Evolutionary conservation across 2,797 vertebrate species (phyloP).

Genomic region (Centropyge bicolor): DNA sequence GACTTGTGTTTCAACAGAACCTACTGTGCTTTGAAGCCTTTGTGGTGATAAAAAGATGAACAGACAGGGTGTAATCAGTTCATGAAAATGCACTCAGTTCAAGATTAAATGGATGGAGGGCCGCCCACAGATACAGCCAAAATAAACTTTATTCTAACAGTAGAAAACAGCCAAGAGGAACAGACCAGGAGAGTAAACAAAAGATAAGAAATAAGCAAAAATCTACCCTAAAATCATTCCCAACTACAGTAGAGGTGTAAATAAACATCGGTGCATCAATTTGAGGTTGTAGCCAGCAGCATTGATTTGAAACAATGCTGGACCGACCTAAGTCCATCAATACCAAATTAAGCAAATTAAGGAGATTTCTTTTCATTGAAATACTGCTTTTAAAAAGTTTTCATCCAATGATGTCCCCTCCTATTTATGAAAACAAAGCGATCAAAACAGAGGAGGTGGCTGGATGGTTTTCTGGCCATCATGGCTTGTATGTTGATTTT

Average conservation of each 20-base stretch:
- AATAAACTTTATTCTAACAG: conserved; percentile 57
- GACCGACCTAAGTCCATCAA: conserved; percentile 22
- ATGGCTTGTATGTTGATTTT: conserved; percentile 1
- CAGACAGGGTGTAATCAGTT: conserved; percentile 52
- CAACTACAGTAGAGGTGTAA: neutral
- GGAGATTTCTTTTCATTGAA: conserved; percentile 1
- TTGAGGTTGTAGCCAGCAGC: neutral
- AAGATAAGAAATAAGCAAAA: conserved; percentile 41
- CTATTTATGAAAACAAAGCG: neutral
- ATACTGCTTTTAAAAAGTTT: neutral
- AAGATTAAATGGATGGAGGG: conserved; percentile 51
- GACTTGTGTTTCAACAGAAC: conserved; percentile 30
- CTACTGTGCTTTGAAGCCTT: conserved; percentile 59
- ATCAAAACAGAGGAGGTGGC: neutral
- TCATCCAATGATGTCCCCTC: neutral
- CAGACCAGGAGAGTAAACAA: conserved; percentile 19
- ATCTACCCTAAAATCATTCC: neutral
- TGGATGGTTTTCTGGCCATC: neutral
- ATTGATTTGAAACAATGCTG: conserved; percentile 26
- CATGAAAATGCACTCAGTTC: conserved; percentile 44
- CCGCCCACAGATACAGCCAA: conserved; percentile 40
- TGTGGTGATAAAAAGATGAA: conserved; percentile 44
- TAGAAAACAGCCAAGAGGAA: conserved; percentile 41
- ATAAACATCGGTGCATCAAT: conserved; percentile 1
- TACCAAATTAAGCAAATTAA: conserved; percentile 4